Percentiles rank a stretch among this genome's conserved stretches.
Conservation (phyloP, 2,113 vertebrate species). For the Panurus biarmicus region DNA sequence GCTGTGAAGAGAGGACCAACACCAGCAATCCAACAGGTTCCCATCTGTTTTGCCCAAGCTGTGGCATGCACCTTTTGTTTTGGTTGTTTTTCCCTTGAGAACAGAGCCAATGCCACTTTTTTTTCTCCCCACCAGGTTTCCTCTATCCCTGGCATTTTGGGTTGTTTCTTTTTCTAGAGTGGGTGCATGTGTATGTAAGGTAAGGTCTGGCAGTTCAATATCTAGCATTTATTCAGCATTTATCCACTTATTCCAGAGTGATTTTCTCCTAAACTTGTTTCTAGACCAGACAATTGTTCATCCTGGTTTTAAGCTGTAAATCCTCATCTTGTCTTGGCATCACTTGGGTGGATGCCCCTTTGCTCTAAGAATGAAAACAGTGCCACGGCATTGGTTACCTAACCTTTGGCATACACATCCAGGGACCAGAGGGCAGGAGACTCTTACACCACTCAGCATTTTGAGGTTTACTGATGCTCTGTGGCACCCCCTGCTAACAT, state of each 20-base stretch:
- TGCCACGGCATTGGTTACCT: neutral
- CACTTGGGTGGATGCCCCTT: neutral
- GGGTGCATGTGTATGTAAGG: neutral
- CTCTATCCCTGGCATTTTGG: neutral
- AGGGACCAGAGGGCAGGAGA: neutral
- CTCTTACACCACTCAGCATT: neutral
- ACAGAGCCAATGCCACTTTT: rapidly evolving
- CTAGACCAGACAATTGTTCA: neutral
- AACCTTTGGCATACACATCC: neutral
- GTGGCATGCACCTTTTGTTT: neutral
- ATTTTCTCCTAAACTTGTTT: neutral
- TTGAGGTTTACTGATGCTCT: neutral
- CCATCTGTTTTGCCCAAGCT: neutral
- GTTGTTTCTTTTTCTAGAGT: too few species aligned
- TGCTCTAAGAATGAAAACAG: neutral
- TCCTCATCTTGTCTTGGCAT: neutral
- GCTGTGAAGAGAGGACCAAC: neutral
- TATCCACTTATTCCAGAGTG: neutral
- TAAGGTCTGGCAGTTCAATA: neutral
- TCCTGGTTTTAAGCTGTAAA: neutral
- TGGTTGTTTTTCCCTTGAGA: neutral
- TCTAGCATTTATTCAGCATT: neutral
- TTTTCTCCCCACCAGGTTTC: neutral
- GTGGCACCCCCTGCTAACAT: neutral
- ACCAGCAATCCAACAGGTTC: neutral